These are phyloP conservation scores for Lasioglossum villosulum DNA, from an alignment of 2,888 invertebrate genomes.

Conservation along the genomic window DNA sequence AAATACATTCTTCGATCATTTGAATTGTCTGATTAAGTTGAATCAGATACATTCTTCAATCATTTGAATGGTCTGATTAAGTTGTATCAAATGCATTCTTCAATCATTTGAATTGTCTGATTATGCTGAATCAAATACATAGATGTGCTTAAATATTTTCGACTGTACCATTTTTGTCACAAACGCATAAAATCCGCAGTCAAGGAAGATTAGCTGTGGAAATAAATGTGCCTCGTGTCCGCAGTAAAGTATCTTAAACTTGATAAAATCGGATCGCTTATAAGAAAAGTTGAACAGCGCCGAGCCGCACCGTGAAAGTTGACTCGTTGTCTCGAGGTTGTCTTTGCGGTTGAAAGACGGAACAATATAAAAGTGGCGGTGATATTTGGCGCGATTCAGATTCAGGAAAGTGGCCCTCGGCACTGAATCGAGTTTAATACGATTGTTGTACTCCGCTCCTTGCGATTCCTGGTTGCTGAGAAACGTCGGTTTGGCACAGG, in stretches of 20 bases:
- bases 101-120: too few relatives aligned
- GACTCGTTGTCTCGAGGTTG: not conserved
- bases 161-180: too few relatives aligned
- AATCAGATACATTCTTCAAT: too few relatives aligned
- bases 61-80: too few relatives aligned
- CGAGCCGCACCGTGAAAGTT: not conserved
- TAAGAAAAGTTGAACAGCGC: not conserved
- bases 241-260: not conserved
- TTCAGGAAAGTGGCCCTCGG: slow-evolving; percentile 9
- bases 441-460: slow-evolving; percentile 15
- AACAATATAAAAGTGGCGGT: not conserved
- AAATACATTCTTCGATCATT: too few relatives aligned
- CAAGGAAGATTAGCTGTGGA: not conserved
- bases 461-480: slow-evolving; percentile 9
- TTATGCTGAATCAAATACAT: too few relatives aligned
- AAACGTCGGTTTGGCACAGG: slow-evolving; percentile 18
- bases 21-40: too few relatives aligned
- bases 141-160: too few relatives aligned
- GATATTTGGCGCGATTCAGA: slow-evolving; percentile 12
- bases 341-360: not conserved
- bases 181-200: too few relatives aligned
- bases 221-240: not conserved
- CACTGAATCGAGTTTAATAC: slow-evolving; percentile 11
- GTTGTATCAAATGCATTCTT: too few relatives aligned
- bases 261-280: not conserved